Conservation (phyloP, 2,888 invertebrate genomes). For the Mesodorylaimus sp. region DNA sequence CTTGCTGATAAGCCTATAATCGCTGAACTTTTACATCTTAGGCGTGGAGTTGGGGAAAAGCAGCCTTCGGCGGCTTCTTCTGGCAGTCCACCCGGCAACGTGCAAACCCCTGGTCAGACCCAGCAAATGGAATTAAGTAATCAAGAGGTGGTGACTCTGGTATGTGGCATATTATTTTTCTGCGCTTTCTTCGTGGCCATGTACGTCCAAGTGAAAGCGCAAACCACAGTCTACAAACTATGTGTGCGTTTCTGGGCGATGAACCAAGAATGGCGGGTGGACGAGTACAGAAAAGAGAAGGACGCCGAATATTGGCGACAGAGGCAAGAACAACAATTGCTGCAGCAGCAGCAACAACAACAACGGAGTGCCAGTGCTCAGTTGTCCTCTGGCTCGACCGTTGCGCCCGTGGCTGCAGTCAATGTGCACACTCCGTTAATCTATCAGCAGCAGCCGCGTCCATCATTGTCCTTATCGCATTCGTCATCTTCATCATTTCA, state of each 20-base stretch:
- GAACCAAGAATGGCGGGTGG: constrained; percentile 20
- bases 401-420: too few relatives aligned
- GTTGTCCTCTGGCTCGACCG: too few relatives aligned
- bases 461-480: too few relatives aligned
- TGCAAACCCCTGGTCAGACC: constrained; percentile 12
- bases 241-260: constrained; percentile 18
- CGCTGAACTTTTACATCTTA: too few relatives aligned
- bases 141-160: constrained; percentile 36
- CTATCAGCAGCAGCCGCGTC: too few relatives aligned
- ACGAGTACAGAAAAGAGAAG: constrained; percentile 17
- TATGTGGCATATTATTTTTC: constrained; percentile 40
- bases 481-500: too few relatives aligned
- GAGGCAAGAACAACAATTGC: not conserved
- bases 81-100: not conserved
- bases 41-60: too few relatives aligned
- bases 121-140: constrained; percentile 9
- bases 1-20: too few relatives aligned
- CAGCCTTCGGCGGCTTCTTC: too few relatives aligned
- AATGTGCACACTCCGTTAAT: too few relatives aligned
- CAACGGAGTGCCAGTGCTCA: too few relatives aligned
- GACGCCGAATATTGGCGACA: constrained; percentile 17
- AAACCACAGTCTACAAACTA: constrained; percentile 18
- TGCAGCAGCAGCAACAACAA: too few relatives aligned
- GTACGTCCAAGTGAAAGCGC: constrained; percentile 38
- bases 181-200: constrained; percentile 40